phyloP scores from a whole-genome alignment of 2,797 vertebrate genomes.

The Acrocephalus scirpaceus region DNA sequence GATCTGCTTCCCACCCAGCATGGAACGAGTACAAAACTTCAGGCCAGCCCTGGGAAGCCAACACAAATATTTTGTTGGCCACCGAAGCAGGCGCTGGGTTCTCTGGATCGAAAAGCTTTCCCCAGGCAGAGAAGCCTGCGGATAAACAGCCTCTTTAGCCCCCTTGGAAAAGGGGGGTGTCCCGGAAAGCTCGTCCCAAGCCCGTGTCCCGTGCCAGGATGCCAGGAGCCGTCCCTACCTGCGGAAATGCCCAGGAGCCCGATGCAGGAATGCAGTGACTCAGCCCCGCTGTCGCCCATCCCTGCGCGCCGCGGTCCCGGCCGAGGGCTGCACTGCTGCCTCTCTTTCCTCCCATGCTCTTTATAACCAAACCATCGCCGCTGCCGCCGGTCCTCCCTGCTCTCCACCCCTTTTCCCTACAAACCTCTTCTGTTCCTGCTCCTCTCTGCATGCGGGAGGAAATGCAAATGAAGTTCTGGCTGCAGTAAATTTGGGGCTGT shows the following conservation, averaged over 20 bases:
- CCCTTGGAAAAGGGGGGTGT: neutral
- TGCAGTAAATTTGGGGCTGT: neutral
- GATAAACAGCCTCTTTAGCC: neutral
- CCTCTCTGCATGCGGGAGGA: conserved; percentile 2
- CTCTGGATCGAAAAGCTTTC: neutral
- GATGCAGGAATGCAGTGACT: conserved; percentile 76
- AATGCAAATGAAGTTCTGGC: neutral
- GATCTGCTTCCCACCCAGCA: neutral
- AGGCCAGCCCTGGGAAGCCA: conserved; percentile 11
- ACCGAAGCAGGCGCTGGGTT: neutral
- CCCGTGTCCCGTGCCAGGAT: neutral
- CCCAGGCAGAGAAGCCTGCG: neutral
- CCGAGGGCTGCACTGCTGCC: neutral
- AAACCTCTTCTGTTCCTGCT: conserved; percentile 9
- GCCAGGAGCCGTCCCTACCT: conserved; percentile 74
- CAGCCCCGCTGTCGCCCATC: conserved; percentile 21
- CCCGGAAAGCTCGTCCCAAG: neutral
- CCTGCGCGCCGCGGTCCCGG: neutral
- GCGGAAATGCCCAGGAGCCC: conserved; percentile 79
- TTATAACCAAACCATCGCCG: conserved; percentile 54
- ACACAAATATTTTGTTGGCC: conserved; percentile 51
- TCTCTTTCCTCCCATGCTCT: conserved; percentile 44
- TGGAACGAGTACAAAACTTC: neutral
- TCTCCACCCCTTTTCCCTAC: conserved; percentile 68
- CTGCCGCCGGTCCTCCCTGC: conserved; percentile 31